These are phyloP conservation scores for Epirrhoe tristata DNA, from an alignment of 2,888 invertebrate species.

Conservation along the genomic window DNA sequence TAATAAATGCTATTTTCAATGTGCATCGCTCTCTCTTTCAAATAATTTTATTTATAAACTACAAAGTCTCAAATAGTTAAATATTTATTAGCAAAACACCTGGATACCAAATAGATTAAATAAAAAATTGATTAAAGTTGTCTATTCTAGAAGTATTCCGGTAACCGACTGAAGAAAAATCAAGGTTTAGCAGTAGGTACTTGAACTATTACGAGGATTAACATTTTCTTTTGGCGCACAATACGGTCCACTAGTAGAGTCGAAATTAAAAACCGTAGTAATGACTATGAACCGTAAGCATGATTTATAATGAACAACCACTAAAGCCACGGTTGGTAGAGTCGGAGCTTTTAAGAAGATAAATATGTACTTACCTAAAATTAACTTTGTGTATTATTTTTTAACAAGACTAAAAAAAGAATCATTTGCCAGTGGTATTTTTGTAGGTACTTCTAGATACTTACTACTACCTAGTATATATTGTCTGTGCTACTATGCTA, in stretches of 20 bases:
- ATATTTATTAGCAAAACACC: not conserved
- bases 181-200: conserved; percentile 75
- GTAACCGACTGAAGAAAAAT: conserved; percentile 79
- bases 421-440: too few species aligned
- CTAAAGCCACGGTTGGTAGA: not conserved
- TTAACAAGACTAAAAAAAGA: too few species aligned
- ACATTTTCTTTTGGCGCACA: conserved; percentile 81
- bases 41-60: not conserved
- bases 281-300: conserved; percentile 10
- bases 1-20: conserved; percentile 6
- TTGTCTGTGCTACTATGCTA: too few species aligned
- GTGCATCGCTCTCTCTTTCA: conserved; percentile 18
- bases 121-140: conserved; percentile 45
- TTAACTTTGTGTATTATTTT: too few species aligned
- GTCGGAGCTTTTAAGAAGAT: too few species aligned
- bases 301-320: not conserved
- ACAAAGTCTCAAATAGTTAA: too few species aligned
- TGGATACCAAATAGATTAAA: not conserved
- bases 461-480: too few species aligned
- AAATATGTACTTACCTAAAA: too few species aligned
- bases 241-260: conserved; percentile 52
- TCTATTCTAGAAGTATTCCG: conserved; percentile 61
- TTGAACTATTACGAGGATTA: conserved; percentile 78
- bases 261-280: conserved; percentile 21
- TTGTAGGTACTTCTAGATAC: too few species aligned